Conservation (phyloP, 2,797 vertebrate species). For the Hapalemur alaotrensis region DNA sequence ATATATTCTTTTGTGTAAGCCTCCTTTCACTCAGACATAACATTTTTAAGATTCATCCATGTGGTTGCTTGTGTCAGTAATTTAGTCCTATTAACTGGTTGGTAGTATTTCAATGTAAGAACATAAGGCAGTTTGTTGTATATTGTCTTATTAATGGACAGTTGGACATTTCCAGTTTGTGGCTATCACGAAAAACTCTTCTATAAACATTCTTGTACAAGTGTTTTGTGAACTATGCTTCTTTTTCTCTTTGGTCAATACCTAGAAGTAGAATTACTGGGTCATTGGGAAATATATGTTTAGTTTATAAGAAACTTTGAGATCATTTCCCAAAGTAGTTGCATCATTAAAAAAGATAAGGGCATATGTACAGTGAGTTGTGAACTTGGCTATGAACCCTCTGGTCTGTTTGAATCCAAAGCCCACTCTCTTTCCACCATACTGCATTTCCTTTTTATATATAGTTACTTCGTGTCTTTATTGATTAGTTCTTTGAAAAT, state of each 20-base stretch:
- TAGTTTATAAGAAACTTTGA: background rate
- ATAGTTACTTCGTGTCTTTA: background rate
- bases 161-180: background rate
- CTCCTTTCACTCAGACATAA: background rate
- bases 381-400: background rate
- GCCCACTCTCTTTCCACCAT: background rate
- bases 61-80: background rate
- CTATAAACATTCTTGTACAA: background rate
- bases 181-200: background rate
- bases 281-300: background rate
- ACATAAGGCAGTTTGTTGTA: background rate
- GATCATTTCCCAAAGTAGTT: background rate
- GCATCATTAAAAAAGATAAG: background rate
- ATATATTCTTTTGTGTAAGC: background rate
- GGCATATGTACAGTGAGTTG: background rate
- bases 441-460: background rate
- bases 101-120: background rate
- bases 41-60: background rate
- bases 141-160: background rate
- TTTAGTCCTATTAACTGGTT: background rate
- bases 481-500: constrained; percentile 6
- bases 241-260: too few relatives aligned
- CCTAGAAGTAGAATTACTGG: background rate
- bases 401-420: background rate
- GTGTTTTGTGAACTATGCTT: too few relatives aligned